Conservation (phyloP, 2,113 vertebrate genomes). For the Aix galericulata region DNA sequence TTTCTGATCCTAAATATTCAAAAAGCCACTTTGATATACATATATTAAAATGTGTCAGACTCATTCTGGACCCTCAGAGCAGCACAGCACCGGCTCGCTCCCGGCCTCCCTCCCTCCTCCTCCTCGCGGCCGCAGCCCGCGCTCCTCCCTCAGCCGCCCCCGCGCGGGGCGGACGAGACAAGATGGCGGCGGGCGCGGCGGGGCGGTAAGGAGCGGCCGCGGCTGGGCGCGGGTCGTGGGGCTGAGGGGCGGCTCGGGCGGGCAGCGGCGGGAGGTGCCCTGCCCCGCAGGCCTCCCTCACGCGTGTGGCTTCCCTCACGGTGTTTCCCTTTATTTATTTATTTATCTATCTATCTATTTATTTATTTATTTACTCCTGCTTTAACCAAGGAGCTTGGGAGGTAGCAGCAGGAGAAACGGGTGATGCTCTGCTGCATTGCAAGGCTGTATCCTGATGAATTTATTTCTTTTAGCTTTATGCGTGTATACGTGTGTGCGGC, state of each 20-base stretch:
- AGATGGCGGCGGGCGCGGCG: not conserved
- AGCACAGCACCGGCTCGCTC: not conserved
- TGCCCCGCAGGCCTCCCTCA: no score
- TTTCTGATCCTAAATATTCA: not conserved
- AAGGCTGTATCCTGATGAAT: fast-evolving
- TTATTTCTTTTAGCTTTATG: no score
- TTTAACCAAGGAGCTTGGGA: fast-evolving
- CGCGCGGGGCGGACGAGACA: not conserved
- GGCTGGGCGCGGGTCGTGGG: not conserved
- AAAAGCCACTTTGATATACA: not conserved
- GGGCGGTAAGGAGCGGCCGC: not conserved
- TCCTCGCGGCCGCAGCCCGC: not conserved
- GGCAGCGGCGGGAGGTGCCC: not conserved
- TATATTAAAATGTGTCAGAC: no score
- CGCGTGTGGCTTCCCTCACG: no score
- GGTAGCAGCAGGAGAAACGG: not conserved
- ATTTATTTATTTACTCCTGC: no score
- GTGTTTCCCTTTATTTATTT: no score
- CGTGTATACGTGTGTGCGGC: not conserved
- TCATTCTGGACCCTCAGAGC: no score
- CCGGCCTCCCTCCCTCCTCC: no score
- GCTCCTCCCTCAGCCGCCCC: not conserved
- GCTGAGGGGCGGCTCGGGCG: not conserved
- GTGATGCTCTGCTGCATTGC: fast-evolving
- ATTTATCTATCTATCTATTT: no score